Evolutionary conservation across 92 coral and sea anemone species (phyloP).

Genomic region (Heteractis magnifica): DNA sequence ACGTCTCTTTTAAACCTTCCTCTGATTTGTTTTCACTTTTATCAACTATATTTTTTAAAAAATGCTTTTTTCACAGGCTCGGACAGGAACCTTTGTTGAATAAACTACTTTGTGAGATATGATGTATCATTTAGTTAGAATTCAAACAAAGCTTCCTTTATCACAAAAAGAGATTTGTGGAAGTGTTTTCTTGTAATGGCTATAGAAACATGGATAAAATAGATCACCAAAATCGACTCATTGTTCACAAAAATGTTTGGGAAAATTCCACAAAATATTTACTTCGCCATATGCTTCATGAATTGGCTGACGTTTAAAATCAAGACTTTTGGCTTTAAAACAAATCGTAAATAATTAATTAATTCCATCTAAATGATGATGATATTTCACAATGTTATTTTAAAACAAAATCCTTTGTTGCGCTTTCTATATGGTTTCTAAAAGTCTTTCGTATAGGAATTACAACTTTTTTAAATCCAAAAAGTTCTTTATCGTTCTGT

Average conservation of each 20-base stretch:
- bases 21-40: neutral
- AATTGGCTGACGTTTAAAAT: neutral
- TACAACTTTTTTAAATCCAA: neutral
- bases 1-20: neutral
- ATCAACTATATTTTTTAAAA: neutral
- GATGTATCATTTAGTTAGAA: neutral
- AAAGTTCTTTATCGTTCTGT: neutral
- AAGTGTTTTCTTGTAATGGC: neutral
- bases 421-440: neutral
- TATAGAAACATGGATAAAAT: neutral
- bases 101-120: neutral
- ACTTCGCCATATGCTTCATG: neutral
- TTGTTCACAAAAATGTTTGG: neutral
- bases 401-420: neutral
- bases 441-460: neutral
- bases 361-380: neutral
- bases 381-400: neutral
- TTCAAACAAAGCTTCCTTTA: neutral
- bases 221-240: neutral
- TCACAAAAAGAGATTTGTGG: neutral
- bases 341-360: neutral
- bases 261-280: neutral
- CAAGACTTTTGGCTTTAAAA: neutral
- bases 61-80: neutral
- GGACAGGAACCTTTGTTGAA: too few relatives aligned